These are phyloP conservation scores for Bos indicus DNA, from an alignment of 2,113 vertebrate species.

Conservation along the genomic window DNA sequence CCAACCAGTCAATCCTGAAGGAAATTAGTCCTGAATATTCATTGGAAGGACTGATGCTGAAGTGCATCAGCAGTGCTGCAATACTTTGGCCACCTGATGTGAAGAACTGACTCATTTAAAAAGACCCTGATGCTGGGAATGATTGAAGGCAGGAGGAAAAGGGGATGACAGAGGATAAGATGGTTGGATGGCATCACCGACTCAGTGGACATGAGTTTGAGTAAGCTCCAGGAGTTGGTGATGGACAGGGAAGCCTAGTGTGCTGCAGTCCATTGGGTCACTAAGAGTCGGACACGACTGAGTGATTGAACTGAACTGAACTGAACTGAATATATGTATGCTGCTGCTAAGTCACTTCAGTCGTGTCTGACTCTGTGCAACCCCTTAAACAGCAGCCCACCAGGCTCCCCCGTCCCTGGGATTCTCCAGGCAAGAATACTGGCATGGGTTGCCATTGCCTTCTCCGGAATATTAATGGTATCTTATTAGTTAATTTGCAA, in stretches of 20 bases:
- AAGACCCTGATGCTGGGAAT: neutral
- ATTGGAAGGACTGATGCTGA: neutral
- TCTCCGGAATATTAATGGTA: neutral
- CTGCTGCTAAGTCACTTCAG: too few species aligned
- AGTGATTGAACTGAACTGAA: too few species aligned
- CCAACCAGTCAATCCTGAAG: neutral
- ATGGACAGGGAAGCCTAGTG: neutral
- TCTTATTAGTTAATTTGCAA: neutral
- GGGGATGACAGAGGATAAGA: neutral
- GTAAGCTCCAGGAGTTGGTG: neutral
- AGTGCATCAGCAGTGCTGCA: neutral
- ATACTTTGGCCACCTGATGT: neutral
- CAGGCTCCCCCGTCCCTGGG: too few species aligned
- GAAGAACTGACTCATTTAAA: neutral
- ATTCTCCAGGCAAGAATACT: too few species aligned
- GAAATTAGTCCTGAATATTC: neutral
- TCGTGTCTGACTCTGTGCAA: accelerated
- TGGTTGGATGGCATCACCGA: neutral
- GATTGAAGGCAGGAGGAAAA: neutral
- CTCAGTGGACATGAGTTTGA: neutral
- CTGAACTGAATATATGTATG: too few species aligned
- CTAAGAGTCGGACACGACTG: too few species aligned
- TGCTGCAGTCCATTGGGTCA: neutral
- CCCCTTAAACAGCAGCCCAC: too few species aligned
- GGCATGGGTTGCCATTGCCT: too few species aligned